Evolutionary conservation across 2,797 vertebrate species (phyloP).

Genomic region (Lycodopsis pacificus): DNA sequence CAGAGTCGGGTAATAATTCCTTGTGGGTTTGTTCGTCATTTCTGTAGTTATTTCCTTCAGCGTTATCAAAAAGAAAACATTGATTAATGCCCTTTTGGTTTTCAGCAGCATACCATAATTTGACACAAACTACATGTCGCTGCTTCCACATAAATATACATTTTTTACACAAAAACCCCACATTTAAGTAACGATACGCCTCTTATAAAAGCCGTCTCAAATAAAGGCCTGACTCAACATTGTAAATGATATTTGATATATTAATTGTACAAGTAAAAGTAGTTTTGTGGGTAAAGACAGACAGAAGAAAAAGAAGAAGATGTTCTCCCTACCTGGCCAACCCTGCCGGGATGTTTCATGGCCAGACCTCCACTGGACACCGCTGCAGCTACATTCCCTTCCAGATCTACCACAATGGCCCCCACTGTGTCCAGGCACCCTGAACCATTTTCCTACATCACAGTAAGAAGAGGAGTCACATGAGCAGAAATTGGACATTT

Average conservation of each 20-base stretch:
- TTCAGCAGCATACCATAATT: not conserved
- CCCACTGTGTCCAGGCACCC: constrained; percentile 96
- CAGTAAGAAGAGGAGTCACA: constrained; percentile 27
- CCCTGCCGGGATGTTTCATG: constrained; percentile 97
- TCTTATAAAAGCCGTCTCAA: not conserved
- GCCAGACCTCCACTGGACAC: constrained; percentile 98
- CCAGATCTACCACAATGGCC: constrained; percentile 95
- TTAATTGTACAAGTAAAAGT: not conserved
- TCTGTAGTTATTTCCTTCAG: not conserved
- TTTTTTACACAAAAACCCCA: no score
- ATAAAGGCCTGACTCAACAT: not conserved
- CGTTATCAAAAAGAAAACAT: not conserved
- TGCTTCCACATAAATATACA: not conserved
- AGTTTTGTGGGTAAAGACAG: not conserved
- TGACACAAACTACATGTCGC: not conserved
- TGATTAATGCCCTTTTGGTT: not conserved
- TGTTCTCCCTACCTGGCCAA: constrained; percentile 89
- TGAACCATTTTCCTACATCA: constrained; percentile 80
- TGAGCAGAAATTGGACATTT: not conserved
- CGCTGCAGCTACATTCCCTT: constrained; percentile 98
- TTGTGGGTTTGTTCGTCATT: not conserved
- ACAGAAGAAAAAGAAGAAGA: not conserved
- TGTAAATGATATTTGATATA: not conserved
- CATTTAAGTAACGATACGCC: no score
- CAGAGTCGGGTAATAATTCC: not conserved